Base-by-base conservation (phyloP, 2,797 vertebrate species). In the Neosilurus mollespiculum region DNA sequence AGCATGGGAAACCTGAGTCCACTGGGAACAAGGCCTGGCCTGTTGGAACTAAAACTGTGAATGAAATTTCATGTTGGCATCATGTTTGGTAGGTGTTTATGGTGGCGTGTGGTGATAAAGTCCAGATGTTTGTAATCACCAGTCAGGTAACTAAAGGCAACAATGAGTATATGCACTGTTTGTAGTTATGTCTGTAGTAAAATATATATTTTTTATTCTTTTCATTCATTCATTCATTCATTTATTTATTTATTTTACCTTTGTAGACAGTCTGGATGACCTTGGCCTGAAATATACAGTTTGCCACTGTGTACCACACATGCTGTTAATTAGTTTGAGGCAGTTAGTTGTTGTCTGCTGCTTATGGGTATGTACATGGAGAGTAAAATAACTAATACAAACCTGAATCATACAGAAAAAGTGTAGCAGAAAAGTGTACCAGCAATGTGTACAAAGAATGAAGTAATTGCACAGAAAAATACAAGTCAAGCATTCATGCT, bases 251-350 rank as follows among this genome's bases (percentile, higher is more conserved):
- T 71, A 3, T 69, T 11, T 22, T 20, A 6, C n/a, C 67, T 49
- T 10, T 72, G 12, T n/a, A 53, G n/a, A 72, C 70, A 53, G 70
- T 14, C 49, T 72, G 70, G 49, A 54, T 12, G 3, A 4, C n/a
- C 51, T 73, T 56, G 43, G 8, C 4, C 43, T 53, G 24, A 75
- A 56, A 56, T 75, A 56, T 26, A 54, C 2, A 54, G n/a, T 9
- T 43, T 72, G 49, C 70, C 22, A 72, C n/a, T 51, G 10, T 14
- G 53, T n/a, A 80, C 51, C 70, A 66, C 82, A 71, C 43, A 37
- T 56, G 51, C 53, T 67, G 59, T 58, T 75, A 20, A 24, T 78
- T 30, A 78, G 30, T 3, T 14, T 51, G 14, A 62, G 24, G 11
- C 49, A 76, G 43, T 70, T 49, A 15, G 76, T 82, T 69, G 70